A percentile compares a stretch with the other conserved stretches of the same genome.
These are phyloP conservation scores for Megaceryle maxima DNA, from an alignment of 2,113 vertebrate genomes.

Conservation along the genomic window DNA sequence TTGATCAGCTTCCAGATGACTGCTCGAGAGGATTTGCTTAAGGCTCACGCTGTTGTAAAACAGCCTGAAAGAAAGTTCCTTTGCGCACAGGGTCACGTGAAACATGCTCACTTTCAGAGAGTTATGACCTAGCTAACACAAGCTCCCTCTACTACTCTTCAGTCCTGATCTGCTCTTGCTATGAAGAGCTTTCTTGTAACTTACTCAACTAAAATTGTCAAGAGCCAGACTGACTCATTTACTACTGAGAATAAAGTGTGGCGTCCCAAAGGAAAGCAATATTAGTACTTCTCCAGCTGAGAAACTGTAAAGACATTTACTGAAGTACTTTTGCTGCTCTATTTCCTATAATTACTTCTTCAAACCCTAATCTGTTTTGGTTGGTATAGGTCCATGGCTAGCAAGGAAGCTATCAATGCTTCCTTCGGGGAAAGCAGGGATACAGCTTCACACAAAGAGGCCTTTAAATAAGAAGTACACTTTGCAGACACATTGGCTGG, in stretches of 20 bases:
- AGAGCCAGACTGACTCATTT: neutral
- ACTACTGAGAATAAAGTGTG: neutral
- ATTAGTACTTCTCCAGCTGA: neutral
- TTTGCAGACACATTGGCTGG: neutral
- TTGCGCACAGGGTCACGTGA: neutral
- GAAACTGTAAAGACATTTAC: neutral
- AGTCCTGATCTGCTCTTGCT: neutral
- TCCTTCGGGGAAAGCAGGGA: neutral
- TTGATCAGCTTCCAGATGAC: neutral
- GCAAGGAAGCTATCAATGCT: constrained; percentile 13
- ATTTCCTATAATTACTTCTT: constrained; percentile 8
- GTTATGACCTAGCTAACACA: neutral
- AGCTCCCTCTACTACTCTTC: neutral
- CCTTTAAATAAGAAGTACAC: neutral
- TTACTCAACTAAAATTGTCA: neutral
- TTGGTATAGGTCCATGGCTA: constrained; percentile 17
- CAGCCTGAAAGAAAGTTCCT: neutral
- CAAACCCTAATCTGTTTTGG: constrained; percentile 9
- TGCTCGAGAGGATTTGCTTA: neutral
- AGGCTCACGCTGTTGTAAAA: neutral
- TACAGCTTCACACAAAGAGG: neutral
- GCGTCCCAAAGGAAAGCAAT: neutral
- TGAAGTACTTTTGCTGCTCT: constrained; percentile 5
- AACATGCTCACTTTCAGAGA: neutral
- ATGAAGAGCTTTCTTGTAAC: neutral